These are phyloP conservation scores for Drosophila santomea DNA, from an alignment of 1,140 invertebrate species.

Conservation along the genomic window DNA sequence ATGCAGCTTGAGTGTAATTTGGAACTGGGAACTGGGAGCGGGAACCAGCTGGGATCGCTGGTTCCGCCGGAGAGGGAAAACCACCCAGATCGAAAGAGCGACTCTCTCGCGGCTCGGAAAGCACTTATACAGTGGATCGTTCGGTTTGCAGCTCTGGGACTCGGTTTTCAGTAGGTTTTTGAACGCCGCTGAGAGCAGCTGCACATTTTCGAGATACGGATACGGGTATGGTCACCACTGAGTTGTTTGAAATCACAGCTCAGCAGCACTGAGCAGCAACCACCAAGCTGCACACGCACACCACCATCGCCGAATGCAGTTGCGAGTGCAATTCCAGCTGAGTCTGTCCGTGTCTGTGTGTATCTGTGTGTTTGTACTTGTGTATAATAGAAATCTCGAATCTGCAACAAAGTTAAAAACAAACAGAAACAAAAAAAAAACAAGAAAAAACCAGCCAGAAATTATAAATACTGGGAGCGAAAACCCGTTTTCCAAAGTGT, in stretches of 20 bases:
- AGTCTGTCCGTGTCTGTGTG: conserved; percentile 12
- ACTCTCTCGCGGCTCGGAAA: background rate
- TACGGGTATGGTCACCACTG: conserved; percentile 60
- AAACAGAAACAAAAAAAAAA: background rate
- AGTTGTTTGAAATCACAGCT: conserved; percentile 38
- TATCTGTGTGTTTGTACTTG: conserved; percentile 40
- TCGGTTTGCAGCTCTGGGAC: conserved; percentile 14
- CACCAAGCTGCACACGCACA: conserved; percentile 25
- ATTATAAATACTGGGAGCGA: conserved; percentile 50
- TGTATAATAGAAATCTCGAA: conserved; percentile 66
- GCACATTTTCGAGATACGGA: conserved; percentile 60
- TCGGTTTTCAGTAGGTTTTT: conserved; percentile 67
- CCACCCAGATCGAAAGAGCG: conserved; percentile 20
- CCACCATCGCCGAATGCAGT: conserved; percentile 32
- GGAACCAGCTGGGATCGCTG: conserved; percentile 69
- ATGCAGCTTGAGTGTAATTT: conserved; percentile 67
- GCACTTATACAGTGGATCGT: background rate
- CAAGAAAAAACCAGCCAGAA: conserved; percentile 31
- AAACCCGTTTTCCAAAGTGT: conserved; percentile 75
- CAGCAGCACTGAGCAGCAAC: conserved; percentile 28
- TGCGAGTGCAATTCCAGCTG: conserved; percentile 62
- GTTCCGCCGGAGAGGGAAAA: conserved; percentile 38
- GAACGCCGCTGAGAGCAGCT: conserved; percentile 81
- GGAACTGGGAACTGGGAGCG: conserved; percentile 46
- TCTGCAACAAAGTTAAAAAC: conserved; percentile 56